Evolutionary conservation across 1,140 invertebrate species (phyloP), one percentile per base, ranked within the genome.

Genomic region (Bombus balteatus): DNA sequence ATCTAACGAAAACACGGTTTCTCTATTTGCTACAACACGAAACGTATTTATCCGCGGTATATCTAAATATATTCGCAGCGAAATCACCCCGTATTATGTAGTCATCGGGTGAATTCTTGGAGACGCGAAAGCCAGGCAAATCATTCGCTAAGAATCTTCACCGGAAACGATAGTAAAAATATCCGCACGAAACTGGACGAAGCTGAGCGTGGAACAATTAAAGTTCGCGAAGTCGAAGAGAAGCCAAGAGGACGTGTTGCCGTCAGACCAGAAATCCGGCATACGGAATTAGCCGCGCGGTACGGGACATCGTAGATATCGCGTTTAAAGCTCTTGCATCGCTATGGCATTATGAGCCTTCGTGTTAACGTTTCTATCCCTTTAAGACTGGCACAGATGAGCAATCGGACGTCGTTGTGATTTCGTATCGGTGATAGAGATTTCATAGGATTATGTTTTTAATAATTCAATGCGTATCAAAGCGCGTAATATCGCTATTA

Each of bases 241-340:
- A 78, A 75, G 41, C 28, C 34, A 73, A 57, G 89, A 84, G 84
- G 79, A 87, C 78, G 84, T 41, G 87, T 86, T 86, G 84, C 88
- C 92, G 90, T 91, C 91, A 91, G 92, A 93, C 91, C 92, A 91
- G 91, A 93, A 93, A 93, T 92, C 92, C 92, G 92, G 92, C 80
- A 87, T 92, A 93, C 92, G 86, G 59, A 93, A 92, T 92, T 93
- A 93, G 92, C 91, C 77, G 15, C 62, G 41, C 37, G 39, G 28
- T 4, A 73, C 70, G 72, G 82, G 70, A 84, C 76, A 72, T 72
- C 43, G 72, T 89, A 83, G 79, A 91, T 91, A 92, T 41, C 34
- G 62, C 73, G 70, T 32, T 80, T 65, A 62, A 89, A 89, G 3
- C 71, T 28, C 32, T 66, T 8, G 59, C 59, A 10, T 62, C 5